Conservation (phyloP, 2,113 vertebrate genomes). For the Microtus ochrogaster region DNA sequence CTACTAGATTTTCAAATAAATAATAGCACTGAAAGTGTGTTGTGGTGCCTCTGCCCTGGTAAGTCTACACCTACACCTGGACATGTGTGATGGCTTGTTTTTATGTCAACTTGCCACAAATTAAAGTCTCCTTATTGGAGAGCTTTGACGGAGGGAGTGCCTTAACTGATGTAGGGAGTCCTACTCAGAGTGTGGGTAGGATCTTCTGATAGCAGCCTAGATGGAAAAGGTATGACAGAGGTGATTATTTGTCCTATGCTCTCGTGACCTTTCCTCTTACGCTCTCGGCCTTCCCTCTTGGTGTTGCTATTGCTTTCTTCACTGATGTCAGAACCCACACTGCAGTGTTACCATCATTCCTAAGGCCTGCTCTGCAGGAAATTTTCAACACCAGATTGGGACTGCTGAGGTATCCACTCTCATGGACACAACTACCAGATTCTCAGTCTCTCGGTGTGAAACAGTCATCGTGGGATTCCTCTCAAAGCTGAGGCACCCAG, state of each 20-base stretch:
- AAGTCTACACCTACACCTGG: too few species aligned
- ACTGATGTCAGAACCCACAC: neutral
- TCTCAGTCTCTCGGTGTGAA: neutral
- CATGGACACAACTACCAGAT: neutral
- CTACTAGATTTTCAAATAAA: neutral
- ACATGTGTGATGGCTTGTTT: neutral
- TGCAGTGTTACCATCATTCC: neutral
- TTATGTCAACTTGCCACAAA: neutral
- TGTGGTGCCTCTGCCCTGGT: neutral
- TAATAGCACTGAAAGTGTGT: neutral
- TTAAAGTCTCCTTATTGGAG: neutral
- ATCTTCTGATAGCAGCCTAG: neutral
- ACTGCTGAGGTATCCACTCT: neutral
- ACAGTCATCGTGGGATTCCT: neutral
- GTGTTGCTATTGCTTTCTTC: neutral
- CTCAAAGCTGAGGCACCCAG: neutral
- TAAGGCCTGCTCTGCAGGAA: neutral
- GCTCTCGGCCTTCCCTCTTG: neutral
- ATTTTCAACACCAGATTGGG: neutral
- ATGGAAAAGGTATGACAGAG: too few species aligned
- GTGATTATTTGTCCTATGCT: neutral
- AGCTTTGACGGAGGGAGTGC: too few species aligned
- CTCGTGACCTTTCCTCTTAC: neutral
- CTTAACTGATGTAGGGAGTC: neutral
- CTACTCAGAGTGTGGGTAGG: neutral